Evolutionary conservation across 2,797 vertebrate species (phyloP).

Genomic region (Diceros bicornis): DNA sequence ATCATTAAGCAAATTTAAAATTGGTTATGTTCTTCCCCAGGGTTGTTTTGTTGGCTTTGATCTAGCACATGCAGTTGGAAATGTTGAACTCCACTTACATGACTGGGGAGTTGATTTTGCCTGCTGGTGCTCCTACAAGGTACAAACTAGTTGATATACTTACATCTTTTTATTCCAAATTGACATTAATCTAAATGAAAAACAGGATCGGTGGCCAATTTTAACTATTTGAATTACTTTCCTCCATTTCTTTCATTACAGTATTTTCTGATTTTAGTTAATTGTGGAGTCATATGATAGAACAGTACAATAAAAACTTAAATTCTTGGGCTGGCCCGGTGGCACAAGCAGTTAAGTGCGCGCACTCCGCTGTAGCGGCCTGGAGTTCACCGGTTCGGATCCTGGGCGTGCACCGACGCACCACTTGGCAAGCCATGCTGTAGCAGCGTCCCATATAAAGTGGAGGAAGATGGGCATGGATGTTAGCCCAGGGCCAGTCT

Average conservation of each 20-base stretch:
- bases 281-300: neutral
- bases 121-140: conserved; percentile 99
- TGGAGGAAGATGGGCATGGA: too few relatives aligned
- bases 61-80: conserved; percentile 96
- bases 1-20: conserved; percentile 42
- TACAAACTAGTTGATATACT: conserved; percentile 81
- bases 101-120: conserved; percentile 98
- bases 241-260: neutral
- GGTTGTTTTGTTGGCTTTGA: conserved; percentile 97
- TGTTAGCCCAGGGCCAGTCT: too few relatives aligned
- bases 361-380: too few relatives aligned
- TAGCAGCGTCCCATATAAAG: too few relatives aligned
- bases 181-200: neutral
- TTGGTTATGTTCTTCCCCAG: conserved; percentile 86
- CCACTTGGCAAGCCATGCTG: too few relatives aligned
- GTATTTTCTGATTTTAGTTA: conserved; percentile 2
- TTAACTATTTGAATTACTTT: conserved; percentile 11
- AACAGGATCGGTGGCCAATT: neutral
- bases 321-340: neutral
- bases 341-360: too few relatives aligned
- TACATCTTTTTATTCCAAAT: conserved; percentile 32
- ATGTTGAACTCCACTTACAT: conserved; percentile 94
- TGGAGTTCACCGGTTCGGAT: too few relatives aligned
- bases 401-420: too few relatives aligned
- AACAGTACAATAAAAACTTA: neutral